phyloP scores from a whole-genome alignment of 2,797 vertebrate genomes.

The Sternarchorhynchus goeldii region DNA sequence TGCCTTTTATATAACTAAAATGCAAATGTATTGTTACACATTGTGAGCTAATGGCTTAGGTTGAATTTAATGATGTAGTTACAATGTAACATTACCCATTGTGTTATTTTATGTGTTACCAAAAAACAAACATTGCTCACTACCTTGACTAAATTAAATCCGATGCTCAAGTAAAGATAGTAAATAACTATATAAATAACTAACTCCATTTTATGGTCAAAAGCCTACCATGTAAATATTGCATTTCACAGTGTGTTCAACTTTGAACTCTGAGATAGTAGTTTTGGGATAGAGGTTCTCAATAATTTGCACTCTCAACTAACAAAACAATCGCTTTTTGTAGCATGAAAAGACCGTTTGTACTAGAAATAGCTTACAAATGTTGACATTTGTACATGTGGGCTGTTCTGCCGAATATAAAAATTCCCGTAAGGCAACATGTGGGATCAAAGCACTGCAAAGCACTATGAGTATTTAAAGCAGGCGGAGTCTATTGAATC shows the following conservation, averaged over 20 bases:
- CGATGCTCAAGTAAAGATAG: no score
- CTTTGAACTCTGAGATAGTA: slow-evolving; percentile 57
- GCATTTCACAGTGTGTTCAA: neutral
- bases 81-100: no score
- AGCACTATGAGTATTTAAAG: slow-evolving; percentile 26
- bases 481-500: neutral
- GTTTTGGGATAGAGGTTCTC: slow-evolving; percentile 70
- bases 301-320: slow-evolving; percentile 61
- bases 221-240: neutral
- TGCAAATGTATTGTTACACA: no score
- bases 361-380: slow-evolving; percentile 15
- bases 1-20: no score
- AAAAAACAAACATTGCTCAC: no score
- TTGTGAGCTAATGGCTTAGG: no score
- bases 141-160: no score
- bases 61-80: no score
- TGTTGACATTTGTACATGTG: slow-evolving; percentile 8
- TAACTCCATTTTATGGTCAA: neutral
- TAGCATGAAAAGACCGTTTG: neutral
- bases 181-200: no score
- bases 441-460: slow-evolving; percentile 9
- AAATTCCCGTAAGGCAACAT: slow-evolving; percentile 23
- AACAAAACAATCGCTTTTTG: slow-evolving; percentile 34
- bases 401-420: slow-evolving; percentile 31
- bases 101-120: no score